Percentiles rank a stretch among this genome's conserved stretches.
phyloP scores from a whole-genome alignment of 2,888 invertebrate genomes.

The Acanthoscelides obtectus region DNA sequence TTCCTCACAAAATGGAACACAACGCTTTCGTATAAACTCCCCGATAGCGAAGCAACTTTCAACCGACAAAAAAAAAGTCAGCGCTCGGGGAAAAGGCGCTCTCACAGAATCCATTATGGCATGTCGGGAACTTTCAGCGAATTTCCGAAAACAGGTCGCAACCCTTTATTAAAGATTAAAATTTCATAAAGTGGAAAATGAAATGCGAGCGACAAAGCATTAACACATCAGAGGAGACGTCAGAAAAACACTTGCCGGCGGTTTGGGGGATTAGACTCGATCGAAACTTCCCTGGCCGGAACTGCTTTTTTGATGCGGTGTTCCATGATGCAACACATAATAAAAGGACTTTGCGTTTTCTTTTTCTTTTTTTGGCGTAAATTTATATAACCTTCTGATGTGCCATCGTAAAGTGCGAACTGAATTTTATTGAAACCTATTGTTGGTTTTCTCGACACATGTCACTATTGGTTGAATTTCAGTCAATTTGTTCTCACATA shows the following conservation, averaged over 20 bases:
- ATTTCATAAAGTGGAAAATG: conserved; percentile 14
- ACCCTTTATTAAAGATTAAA: conserved; percentile 6
- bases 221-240: conserved; percentile 11
- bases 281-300: not conserved
- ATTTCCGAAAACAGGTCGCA: not conserved
- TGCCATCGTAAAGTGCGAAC: no score
- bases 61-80: not conserved
- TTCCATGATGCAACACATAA: not conserved
- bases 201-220: conserved; percentile 14
- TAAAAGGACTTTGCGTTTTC: no score
- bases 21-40: not conserved
- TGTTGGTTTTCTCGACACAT: no score
- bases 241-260: not conserved
- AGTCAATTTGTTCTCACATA: no score
- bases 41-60: not conserved
- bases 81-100: not conserved
- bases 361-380: no score
- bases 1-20: not conserved
- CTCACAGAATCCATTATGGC: not conserved
- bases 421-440: no score
- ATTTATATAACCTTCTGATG: no score
- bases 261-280: not conserved
- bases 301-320: not conserved
- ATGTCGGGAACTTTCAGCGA: not conserved
- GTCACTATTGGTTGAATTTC: no score